Evolutionary conservation across 2,113 vertebrate genomes (phyloP), one percentile per base, ranked within the genome.

Genomic region (Phoxinus phoxinus): DNA sequence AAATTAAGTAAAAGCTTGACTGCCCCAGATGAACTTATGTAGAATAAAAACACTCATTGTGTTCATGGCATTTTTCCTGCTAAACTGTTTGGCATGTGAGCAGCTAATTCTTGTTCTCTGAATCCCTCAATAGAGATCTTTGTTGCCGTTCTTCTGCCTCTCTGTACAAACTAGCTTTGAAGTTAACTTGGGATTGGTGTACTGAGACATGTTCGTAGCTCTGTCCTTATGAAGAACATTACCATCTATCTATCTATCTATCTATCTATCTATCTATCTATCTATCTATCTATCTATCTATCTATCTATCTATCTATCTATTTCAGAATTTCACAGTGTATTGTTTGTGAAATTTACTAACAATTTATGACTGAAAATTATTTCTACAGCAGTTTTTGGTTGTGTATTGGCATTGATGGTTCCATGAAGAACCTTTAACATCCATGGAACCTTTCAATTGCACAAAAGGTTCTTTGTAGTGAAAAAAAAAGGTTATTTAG

Each of bases 11-110:
- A 82, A 69, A 63, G 51, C 69, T 27, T n/a, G 35, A 41, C 71
- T 37, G 75, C 53, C 30, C 12, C 5, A 69, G 74, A 11, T 1
- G 32, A 80, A 74, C 56, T 76, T 32, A 76, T 1, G 19, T 58
- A 35, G 59, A 30, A 81, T 81, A 79, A 84, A 86, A 75, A 67
- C 59, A 6, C 56, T 67, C 85, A 86, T 86, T 88, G 87, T 88
- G 32, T 32, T 71, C 25, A 25, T 67, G 75, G n/a, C 32, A 51
- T 88, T 80, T 86, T 71, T 44, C 78, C 73, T 67, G 25, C 81
- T 65, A 56, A 72, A 73, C 63, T 44, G 37, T 44, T 35, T 27
- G 67, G 44, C 67, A 85, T 53, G 48, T 32, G 63, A 85, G 37
- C 37, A 44, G 76, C 65, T 46, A 56, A 76, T 69, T 76, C 85